phyloP scores from a whole-genome alignment of 2,797 vertebrate genomes.

The Thaleichthys pacificus region DNA sequence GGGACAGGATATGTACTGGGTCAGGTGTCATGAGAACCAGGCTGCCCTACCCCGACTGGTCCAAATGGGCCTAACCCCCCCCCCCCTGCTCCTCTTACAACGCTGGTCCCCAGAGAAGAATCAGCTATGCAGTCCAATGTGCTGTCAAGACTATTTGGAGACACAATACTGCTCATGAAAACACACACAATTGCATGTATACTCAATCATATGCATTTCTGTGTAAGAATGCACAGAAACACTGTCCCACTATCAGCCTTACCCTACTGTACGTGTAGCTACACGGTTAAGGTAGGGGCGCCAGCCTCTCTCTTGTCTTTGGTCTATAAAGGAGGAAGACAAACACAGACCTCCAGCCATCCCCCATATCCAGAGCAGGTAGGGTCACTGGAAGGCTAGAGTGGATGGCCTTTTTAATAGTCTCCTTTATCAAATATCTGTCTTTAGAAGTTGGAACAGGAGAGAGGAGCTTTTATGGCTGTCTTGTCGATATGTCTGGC shows the following conservation, averaged over 20 bases:
- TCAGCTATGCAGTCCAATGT: conserved; percentile 46
- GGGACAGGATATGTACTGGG: conserved; percentile 60
- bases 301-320: neutral
- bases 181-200: neutral
- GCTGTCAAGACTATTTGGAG: conserved; percentile 50
- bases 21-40: conserved; percentile 69
- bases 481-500: conserved; percentile 39
- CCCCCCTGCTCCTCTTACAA: neutral
- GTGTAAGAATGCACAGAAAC: too few relatives aligned
- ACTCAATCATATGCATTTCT: neutral
- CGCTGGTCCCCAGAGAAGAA: conserved; percentile 40
- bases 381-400: conserved; percentile 38
- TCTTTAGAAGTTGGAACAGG: conserved; percentile 38
- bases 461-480: conserved; percentile 37
- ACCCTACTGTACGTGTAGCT: conserved; percentile 22
- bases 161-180: conserved; percentile 38
- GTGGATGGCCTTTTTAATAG: conserved; percentile 52
- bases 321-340: conserved; percentile 6
- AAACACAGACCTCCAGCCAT: conserved; percentile 36
- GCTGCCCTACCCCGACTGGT: conserved; percentile 40
- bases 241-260: conserved; percentile 21
- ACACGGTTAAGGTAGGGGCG: neutral
- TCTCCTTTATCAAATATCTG: conserved; percentile 41
- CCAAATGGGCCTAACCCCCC: conserved; percentile 40
- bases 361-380: neutral